Evolutionary conservation across 2,888 invertebrate species (phyloP).

Genomic region (Acleris literana): DNA sequence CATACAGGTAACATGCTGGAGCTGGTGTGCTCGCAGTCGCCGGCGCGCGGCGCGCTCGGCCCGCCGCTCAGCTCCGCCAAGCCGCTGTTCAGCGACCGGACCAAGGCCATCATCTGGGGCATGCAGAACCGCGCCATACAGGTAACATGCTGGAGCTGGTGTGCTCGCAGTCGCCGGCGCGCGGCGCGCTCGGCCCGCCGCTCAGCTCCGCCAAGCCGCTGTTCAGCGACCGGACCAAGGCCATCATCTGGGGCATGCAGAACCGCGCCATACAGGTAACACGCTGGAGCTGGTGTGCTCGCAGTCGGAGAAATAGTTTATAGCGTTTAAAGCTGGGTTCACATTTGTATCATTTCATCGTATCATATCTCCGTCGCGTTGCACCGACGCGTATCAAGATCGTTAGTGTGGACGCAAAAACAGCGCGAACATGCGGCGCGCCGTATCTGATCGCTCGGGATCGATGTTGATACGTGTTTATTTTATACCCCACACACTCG

Average conservation of each 20-base stretch:
- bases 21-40: constrained; percentile 71
- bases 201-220: constrained; percentile 77
- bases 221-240: constrained; percentile 92
- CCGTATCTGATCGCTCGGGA: too few relatives aligned
- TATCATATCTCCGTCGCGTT: too few relatives aligned
- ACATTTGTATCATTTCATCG: too few relatives aligned
- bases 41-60: constrained; percentile 64
- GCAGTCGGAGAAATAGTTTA: constrained; percentile 49
- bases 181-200: constrained; percentile 61
- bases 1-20: too few relatives aligned
- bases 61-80: constrained; percentile 55
- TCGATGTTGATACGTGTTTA: too few relatives aligned
- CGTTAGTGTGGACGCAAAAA: too few relatives aligned
- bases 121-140: constrained; percentile 95
- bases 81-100: constrained; percentile 91
- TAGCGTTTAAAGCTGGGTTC: too few relatives aligned
- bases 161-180: constrained; percentile 69
- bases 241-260: constrained; percentile 99
- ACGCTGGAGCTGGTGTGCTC: constrained; percentile 70
- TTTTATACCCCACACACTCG: too few relatives aligned
- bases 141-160: constrained; percentile 59
- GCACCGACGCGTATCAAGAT: too few relatives aligned
- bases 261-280: constrained; percentile 86
- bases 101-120: constrained; percentile 98
- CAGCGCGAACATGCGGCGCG: too few relatives aligned